Evolutionary conservation across 2,797 vertebrate genomes (phyloP).

Genomic region (Gymnopithys bicolor): DNA sequence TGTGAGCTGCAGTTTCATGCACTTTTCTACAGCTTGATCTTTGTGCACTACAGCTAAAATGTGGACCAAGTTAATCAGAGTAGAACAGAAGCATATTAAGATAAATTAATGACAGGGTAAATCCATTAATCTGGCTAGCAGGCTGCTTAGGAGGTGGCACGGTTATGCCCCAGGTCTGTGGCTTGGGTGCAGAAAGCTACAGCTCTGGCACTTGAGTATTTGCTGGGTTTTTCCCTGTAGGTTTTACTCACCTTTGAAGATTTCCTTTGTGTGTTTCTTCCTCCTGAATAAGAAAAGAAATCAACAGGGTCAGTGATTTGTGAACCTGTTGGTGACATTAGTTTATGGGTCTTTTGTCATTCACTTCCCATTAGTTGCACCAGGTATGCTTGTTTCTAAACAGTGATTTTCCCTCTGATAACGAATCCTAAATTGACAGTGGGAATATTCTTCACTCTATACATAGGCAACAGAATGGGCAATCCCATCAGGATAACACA

Average conservation of each 20-base stretch:
- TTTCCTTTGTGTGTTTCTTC: slow-evolving; percentile 90
- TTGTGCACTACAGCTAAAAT: not conserved
- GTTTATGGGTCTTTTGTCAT: not conserved
- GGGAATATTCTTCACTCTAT: not conserved
- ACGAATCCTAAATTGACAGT: not conserved
- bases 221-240: not conserved
- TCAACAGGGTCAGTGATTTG: not conserved
- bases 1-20: not conserved
- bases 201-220: not conserved
- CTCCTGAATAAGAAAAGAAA: slow-evolving; percentile 79
- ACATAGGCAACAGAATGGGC: not conserved
- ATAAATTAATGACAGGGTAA: not conserved
- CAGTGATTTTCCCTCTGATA: not conserved
- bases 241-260: slow-evolving; percentile 89
- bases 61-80: not conserved
- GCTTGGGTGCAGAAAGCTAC: not conserved
- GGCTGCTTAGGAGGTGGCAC: not conserved
- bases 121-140: not conserved
- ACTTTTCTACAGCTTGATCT: not conserved
- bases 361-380: not conserved
- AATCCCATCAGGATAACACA: not conserved
- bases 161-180: not conserved
- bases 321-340: not conserved
- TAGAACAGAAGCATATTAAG: not conserved
- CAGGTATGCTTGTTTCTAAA: not conserved